These are phyloP conservation scores for Drosophila paracracens DNA, from an alignment of 2,888 invertebrate species.

Conservation along the genomic window DNA sequence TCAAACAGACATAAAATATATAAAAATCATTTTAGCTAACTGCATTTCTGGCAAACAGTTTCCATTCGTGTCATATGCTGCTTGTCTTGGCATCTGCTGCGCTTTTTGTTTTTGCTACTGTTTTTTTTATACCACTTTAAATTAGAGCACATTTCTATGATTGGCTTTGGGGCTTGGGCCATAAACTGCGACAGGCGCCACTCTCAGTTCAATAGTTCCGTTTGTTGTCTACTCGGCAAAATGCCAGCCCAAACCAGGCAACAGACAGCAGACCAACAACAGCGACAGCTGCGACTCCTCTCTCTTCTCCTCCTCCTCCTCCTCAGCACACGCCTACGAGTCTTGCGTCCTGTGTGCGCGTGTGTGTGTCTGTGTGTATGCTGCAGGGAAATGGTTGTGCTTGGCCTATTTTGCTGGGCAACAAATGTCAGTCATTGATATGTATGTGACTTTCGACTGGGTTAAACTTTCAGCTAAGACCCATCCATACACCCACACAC, in stretches of 20 bases:
- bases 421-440: constrained; percentile 62
- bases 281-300: constrained; percentile 38
- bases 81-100: constrained; percentile 66
- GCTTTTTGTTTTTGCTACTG: constrained; percentile 39
- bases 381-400: constrained; percentile 50
- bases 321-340: constrained; percentile 31
- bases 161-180: constrained; percentile 63
- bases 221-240: constrained; percentile 75
- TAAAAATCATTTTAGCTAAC: constrained; percentile 70
- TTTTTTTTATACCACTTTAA: constrained; percentile 70
- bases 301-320: neutral
- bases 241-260: constrained; percentile 53
- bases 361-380: constrained; percentile 20
- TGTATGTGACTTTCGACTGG: constrained; percentile 49
- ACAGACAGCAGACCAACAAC: constrained; percentile 36
- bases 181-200: constrained; percentile 78
- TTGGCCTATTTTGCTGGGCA: constrained; percentile 56
- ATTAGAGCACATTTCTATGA: constrained; percentile 80
- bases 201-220: constrained; percentile 73
- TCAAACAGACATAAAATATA: constrained; percentile 69
- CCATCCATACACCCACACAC: constrained; percentile 6
- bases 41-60: constrained; percentile 68
- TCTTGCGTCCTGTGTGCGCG: neutral
- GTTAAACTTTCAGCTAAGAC: constrained; percentile 43
- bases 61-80: constrained; percentile 45